These are phyloP conservation scores for Heliothis virescens DNA, from an alignment of 1,140 invertebrate species.

Conservation along the genomic window DNA sequence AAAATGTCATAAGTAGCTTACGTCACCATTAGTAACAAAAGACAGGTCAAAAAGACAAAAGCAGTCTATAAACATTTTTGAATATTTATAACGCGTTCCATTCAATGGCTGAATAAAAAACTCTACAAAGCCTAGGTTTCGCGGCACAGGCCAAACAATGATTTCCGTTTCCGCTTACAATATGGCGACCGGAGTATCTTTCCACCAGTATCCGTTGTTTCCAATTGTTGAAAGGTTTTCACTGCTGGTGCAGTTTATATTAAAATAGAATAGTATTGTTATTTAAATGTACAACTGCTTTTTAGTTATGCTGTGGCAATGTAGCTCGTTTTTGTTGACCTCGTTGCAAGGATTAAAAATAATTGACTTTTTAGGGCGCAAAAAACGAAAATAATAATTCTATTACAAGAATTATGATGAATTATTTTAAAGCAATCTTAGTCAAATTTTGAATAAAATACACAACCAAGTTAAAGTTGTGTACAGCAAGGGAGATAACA, in stretches of 20 bases:
- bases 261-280: constrained; percentile 25
- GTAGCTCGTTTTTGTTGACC: background rate
- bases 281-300: constrained; percentile 12
- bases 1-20: too few relatives aligned
- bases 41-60: constrained; percentile 1
- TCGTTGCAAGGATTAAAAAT: background rate
- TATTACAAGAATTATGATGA: too few relatives aligned
- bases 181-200: constrained; percentile 71
- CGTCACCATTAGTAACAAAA: background rate
- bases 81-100: constrained; percentile 56
- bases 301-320: background rate
- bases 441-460: too few relatives aligned
- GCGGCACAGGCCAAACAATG: constrained; percentile 65
- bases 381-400: too few relatives aligned
- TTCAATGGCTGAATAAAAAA: constrained; percentile 53
- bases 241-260: constrained; percentile 36
- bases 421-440: too few relatives aligned
- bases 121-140: constrained; percentile 60
- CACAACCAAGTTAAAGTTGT: too few relatives aligned
- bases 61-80: constrained; percentile 40
- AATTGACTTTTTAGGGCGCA: too few relatives aligned
- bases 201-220: constrained; percentile 54
- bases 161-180: constrained; percentile 72
- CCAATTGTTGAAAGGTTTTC: constrained; percentile 50
- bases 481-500: too few relatives aligned